Conservation (phyloP, 2,888 invertebrate genomes). For the Cephus rjabovi region DNA sequence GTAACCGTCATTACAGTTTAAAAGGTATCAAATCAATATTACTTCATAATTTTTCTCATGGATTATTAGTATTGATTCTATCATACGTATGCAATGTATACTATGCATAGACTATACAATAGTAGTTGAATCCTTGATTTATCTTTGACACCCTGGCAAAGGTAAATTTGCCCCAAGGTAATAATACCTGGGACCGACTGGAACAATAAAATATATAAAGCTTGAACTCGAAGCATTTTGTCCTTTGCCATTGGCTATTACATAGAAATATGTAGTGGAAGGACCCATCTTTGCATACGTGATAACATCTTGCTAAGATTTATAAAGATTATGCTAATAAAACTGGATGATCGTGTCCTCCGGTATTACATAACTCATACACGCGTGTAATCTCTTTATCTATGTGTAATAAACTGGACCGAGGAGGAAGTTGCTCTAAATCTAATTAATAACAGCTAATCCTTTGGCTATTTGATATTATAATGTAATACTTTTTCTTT, state of each 20-base stretch:
- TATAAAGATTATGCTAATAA: conserved; percentile 61
- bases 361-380: conserved; percentile 41
- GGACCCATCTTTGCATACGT: conserved; percentile 36
- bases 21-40: neutral
- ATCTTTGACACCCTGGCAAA: conserved; percentile 23
- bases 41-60: neutral
- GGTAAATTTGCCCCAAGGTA: conserved; percentile 9
- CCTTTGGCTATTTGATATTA: neutral
- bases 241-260: conserved; percentile 26
- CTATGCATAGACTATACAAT: neutral
- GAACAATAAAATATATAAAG: conserved; percentile 18
- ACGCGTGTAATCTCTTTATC: conserved; percentile 52
- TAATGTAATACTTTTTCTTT: neutral
- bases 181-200: neutral
- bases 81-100: neutral
- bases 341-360: conserved; percentile 45
- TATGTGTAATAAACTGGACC: conserved; percentile 21
- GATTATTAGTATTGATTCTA: neutral
- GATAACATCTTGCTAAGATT: conserved; percentile 53
- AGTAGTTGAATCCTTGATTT: conserved; percentile 16
- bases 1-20: neutral
- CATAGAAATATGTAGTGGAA: conserved; percentile 19
- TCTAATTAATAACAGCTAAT: conserved; percentile 14
- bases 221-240: conserved; percentile 5
- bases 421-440: conserved; percentile 17